phyloP scores from a whole-genome alignment of 2,888 invertebrate species.

The Eristalis intricaria region DNA sequence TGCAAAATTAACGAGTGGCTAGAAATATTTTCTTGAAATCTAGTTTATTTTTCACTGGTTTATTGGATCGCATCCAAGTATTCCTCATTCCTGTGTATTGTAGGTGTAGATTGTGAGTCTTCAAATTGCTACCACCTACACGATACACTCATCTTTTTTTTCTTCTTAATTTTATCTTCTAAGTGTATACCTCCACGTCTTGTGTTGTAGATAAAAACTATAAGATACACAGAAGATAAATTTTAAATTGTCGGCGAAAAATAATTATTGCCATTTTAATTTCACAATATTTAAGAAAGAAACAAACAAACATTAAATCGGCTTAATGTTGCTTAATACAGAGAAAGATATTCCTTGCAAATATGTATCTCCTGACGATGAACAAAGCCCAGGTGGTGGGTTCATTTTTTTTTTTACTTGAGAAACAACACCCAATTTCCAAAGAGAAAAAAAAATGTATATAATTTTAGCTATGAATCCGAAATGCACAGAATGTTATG shows the following conservation, averaged over 20 bases:
- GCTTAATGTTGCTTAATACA: too few relatives aligned
- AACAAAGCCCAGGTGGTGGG: too few relatives aligned
- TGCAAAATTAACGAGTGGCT: conserved; percentile 47
- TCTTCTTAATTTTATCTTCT: conserved; percentile 3
- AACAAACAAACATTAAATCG: neutral
- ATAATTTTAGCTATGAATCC: neutral
- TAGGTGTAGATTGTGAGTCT: conserved; percentile 8
- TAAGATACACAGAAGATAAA: neutral
- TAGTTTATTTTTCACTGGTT: conserved; percentile 44
- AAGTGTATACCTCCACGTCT: too few relatives aligned
- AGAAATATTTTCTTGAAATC: conserved; percentile 41
- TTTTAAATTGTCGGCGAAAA: conserved; percentile 27
- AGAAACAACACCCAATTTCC: neutral
- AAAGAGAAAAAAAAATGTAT: too few relatives aligned
- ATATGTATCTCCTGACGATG: neutral
- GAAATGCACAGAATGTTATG: neutral
- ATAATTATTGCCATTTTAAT: conserved; percentile 9
- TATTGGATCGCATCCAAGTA: conserved; percentile 61
- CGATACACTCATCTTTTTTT: neutral
- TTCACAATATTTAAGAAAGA: conserved; percentile 38
- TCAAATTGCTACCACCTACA: conserved; percentile 46
- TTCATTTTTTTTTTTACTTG: neutral
- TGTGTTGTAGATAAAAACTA: neutral
- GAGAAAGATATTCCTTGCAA: neutral
- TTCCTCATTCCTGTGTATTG: conserved; percentile 30